These are phyloP conservation scores for Dascillus cervinus DNA, from an alignment of 2,888 invertebrate genomes.

Conservation along the genomic window DNA sequence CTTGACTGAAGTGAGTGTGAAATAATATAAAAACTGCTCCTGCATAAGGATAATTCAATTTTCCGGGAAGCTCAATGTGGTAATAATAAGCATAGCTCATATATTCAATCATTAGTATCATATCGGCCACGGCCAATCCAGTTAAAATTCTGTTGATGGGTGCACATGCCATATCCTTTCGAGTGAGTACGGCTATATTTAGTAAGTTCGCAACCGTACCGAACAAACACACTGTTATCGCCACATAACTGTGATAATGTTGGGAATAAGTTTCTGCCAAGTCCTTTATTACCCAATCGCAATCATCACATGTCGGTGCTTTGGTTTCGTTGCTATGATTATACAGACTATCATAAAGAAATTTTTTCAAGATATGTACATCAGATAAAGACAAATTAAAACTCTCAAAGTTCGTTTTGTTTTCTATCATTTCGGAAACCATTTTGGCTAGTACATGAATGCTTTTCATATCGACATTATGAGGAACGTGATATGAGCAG, in stretches of 20 bases:
- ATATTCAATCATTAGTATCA: conserved; percentile 84
- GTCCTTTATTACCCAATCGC: conserved; percentile 31
- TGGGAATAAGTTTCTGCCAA: conserved; percentile 55
- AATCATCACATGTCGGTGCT: conserved; percentile 9
- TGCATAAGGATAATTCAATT: conserved; percentile 59
- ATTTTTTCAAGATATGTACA: conserved; percentile 9
- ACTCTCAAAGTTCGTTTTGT: conserved; percentile 6
- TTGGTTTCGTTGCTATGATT: conserved; percentile 5
- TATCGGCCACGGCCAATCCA: conserved; percentile 79
- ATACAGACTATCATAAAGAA: conserved; percentile 3
- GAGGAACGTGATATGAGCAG: no score
- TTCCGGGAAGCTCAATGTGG: conserved; percentile 56
- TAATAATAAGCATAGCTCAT: conserved; percentile 66
- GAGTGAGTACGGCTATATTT: conserved; percentile 79
- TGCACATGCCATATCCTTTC: conserved; percentile 70
- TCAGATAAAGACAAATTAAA: conserved; percentile 8
- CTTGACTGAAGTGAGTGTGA: conserved; percentile 74
- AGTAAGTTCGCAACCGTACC: conserved; percentile 80
- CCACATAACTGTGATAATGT: conserved; percentile 73
- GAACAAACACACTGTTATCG: conserved; percentile 76
- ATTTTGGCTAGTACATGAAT: conserved; percentile 5
- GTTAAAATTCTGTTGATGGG: conserved; percentile 84
- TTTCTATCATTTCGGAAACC: conserved; percentile 9
- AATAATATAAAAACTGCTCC: conserved; percentile 70
- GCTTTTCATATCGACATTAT: conserved; percentile 9